phyloP scores from a whole-genome alignment of 2,888 invertebrate genomes.

The Yponomeuta cagnagella region DNA sequence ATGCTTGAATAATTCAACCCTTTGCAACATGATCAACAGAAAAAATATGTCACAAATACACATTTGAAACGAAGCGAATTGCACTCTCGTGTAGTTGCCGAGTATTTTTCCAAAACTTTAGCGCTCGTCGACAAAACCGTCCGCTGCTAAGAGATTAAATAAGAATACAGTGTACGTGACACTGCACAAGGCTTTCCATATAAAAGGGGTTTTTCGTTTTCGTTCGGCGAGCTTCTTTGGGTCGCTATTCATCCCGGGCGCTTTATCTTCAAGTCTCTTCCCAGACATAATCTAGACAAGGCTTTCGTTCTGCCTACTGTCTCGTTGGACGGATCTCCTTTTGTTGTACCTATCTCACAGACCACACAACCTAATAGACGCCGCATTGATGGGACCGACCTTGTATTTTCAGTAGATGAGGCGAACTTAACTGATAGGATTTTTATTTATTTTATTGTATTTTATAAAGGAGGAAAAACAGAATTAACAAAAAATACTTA shows the following conservation, averaged over 20 bases:
- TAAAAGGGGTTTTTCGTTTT: constrained; percentile 65
- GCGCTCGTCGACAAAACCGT: constrained; percentile 41
- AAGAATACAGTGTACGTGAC: constrained; percentile 68
- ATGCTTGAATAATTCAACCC: too few relatives aligned
- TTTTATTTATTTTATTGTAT: too few relatives aligned
- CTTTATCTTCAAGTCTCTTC: constrained; percentile 61
- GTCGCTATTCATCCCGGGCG: constrained; percentile 62
- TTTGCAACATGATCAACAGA: too few relatives aligned
- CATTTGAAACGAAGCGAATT: too few relatives aligned
- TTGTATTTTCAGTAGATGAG: too few relatives aligned
- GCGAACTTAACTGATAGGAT: too few relatives aligned
- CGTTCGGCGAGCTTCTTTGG: constrained; percentile 50
- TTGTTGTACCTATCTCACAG: constrained; percentile 4
- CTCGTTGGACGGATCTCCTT: constrained; percentile 14
- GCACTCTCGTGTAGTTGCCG: not conserved
- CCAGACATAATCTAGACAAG: constrained; percentile 61
- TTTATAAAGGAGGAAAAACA: too few relatives aligned
- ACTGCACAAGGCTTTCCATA: constrained; percentile 60
- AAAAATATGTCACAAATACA: too few relatives aligned
- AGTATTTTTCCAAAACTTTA: constrained; percentile 36
- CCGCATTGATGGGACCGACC: too few relatives aligned
- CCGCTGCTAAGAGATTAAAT: constrained; percentile 60
- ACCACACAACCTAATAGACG: not conserved
- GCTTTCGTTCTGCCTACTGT: constrained; percentile 26
- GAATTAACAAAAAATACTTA: too few relatives aligned